Base-by-base conservation (phyloP, 1,140 invertebrate genomes). In the Anastatus disparis region DNA sequence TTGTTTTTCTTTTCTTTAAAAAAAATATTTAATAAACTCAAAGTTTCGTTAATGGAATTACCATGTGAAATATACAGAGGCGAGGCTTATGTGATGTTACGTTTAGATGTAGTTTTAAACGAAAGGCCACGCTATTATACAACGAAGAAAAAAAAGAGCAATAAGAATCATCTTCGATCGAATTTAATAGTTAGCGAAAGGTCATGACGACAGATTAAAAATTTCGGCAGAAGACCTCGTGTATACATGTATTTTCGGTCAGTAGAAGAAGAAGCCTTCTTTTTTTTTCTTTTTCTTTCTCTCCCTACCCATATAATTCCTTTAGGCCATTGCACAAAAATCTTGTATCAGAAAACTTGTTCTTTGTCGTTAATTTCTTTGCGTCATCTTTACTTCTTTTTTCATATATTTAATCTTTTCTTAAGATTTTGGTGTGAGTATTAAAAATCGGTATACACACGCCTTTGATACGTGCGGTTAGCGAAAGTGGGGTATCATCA, bases 121-220 rank as follows among this genome's bases (percentile, higher is more conserved):
- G 22, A 40, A 44, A 35, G 52, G 9, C 38, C 48, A 31, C 31
- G 29, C 44, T 58, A 75, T 83, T 82, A 78, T 78, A 77, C 73
- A 82, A 83, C 70, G 40, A 38, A 2, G 50, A 26, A 40, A n/a
- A 55, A 15, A 22, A 15, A 7, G 4, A 46, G 35, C 38, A n/a
- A n/a, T n/a, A n/a, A n/a, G n/a, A n/a, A n/a, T n/a, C n/a, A n/a
- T 44, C n/a, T 15, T 29, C 62, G 46, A 77, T 78, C 74, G 72
- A 35, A 78, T 79, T 78, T 77, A 75, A 68, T 52, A 71, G 63
- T 55, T 53, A 59, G 71, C 74, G 66, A 83, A 83, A 83, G 81
- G 82, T 82, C 77, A 81, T 75, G 74, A 69, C 53, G 74, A 76
- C 62, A 76, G 78, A 79, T 79, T n/a, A n/a, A n/a, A 76, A 77